A percentile compares a stretch with the other conserved stretches of the same genome.
These are phyloP conservation scores for Gasterosteus aculeatus DNA, from an alignment of 2,113 vertebrate species.

Conservation along the genomic window DNA sequence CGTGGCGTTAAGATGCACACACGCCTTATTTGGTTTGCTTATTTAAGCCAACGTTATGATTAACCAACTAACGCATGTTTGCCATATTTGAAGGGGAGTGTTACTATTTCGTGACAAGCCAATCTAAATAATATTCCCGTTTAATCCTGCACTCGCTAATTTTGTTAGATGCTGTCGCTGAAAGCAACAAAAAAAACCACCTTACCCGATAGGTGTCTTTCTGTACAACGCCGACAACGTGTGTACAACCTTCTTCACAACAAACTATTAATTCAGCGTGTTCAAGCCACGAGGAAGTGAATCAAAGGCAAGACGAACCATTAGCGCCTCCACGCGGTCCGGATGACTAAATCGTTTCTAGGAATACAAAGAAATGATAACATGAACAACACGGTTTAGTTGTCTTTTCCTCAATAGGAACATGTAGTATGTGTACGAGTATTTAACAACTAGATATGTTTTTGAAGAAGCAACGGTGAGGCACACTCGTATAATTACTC, in stretches of 20 bases:
- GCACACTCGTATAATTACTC: too few species aligned
- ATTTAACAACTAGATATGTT: background rate
- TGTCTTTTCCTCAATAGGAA: background rate
- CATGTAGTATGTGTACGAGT: rapidly evolving
- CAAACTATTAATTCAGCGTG: background rate
- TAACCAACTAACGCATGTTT: background rate
- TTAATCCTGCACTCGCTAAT: background rate
- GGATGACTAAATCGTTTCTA: conserved; percentile 42
- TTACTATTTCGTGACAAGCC: conserved; percentile 1
- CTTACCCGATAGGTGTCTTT: background rate
- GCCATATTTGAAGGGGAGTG: background rate
- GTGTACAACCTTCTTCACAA: background rate
- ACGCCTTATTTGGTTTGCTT: background rate
- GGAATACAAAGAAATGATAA: background rate
- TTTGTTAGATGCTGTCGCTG: background rate
- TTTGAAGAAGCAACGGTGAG: too few species aligned
- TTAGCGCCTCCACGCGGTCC: conserved; percentile 51
- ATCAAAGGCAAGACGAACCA: too few species aligned
- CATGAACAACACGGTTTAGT: rapidly evolving
- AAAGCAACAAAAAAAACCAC: too few species aligned
- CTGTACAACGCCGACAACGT: background rate
- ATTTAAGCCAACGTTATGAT: background rate
- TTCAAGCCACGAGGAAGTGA: background rate
- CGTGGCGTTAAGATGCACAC: background rate
- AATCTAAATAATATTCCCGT: background rate